Base-by-base conservation (phyloP, 2,797 vertebrate species). In the Chromis chromis region DNA sequence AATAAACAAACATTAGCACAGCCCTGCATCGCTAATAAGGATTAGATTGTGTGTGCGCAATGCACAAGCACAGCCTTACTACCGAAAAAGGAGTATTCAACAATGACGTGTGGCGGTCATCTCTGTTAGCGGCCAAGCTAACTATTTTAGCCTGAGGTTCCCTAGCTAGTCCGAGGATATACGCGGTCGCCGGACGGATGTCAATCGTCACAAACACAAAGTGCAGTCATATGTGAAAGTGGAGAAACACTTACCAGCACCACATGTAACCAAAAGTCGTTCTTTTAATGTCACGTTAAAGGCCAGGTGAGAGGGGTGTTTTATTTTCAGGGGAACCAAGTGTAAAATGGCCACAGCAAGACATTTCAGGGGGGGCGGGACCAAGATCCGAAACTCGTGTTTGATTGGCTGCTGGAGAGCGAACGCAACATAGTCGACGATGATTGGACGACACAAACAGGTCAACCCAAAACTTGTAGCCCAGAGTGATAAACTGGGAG, bases 291-390 rank as follows among this genome's bases (percentile, higher is more conserved):
- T 58, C 68, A 86, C 57, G 62, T 6, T 48, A 27, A 39, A 61
- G 28, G 9, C 3, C 58, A 39, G 9, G 44, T 42, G 33, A 70
- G 1, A 31, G 68, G 2, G 1, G 25, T 48, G 50, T 62, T 76
- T 68, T 74, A 52, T 78, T 79, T 86, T 74, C 59, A 39, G 1
- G 31, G 19, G 40, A 67, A 68, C 50, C 49, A 61, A 77, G 85
- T 70, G 75, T 88, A 94, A 94, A 94, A 94, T 94, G 93, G 93
- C 93, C 90, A 89, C 93, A 91, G 81, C 31, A 19, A 70, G 74
- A 71, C 74, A 83, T 84, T 75, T 74, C 71, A 31, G 13, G 68
- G 31, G 25, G 69, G 88, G 91, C 8, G 87, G 88, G 68, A 2
- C 64, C 5, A 24, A 19, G 9, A 14, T 1, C 25, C 25, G 52